Conservation (phyloP, 2,113 vertebrate genomes). For the Platycercus adscitus region DNA sequence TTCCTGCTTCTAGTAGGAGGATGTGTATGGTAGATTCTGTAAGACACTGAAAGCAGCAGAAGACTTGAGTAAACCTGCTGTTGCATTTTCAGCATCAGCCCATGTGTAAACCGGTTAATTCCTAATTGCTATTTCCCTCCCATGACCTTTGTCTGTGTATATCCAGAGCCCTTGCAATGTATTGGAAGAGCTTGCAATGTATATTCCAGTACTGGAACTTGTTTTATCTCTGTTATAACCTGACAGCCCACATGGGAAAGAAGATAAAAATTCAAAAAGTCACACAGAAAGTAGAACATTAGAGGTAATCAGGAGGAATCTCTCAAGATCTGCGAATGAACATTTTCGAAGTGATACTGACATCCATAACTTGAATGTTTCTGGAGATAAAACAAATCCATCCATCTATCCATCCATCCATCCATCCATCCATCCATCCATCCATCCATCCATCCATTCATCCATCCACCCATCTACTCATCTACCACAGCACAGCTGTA, state of each 20-base stretch:
- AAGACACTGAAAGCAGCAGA: neutral
- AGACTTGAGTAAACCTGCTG: neutral
- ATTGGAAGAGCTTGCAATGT: too few species aligned
- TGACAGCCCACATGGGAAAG: neutral
- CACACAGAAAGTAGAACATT: neutral
- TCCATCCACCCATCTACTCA: neutral
- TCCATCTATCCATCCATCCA: neutral
- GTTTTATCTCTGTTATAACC: neutral
- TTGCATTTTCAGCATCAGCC: neutral
- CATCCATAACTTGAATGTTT: neutral
- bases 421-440: neutral
- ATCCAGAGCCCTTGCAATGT: neutral
- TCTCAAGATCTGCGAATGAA: neutral
- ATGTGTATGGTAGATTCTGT: neutral
- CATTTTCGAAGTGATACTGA: neutral
- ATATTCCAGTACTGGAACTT: neutral
- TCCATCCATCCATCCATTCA: neutral
- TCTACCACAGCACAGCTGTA: fast-evolving
- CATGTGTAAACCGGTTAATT: neutral
- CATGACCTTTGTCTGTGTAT: neutral
- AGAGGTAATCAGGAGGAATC: neutral
- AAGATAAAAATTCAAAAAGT: neutral
- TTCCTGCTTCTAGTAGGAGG: neutral
- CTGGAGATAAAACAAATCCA: neutral
- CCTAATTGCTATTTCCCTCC: neutral